Evolutionary conservation across 1,140 invertebrate genomes (phyloP).

Genomic region (Penaeus japonicus): DNA sequence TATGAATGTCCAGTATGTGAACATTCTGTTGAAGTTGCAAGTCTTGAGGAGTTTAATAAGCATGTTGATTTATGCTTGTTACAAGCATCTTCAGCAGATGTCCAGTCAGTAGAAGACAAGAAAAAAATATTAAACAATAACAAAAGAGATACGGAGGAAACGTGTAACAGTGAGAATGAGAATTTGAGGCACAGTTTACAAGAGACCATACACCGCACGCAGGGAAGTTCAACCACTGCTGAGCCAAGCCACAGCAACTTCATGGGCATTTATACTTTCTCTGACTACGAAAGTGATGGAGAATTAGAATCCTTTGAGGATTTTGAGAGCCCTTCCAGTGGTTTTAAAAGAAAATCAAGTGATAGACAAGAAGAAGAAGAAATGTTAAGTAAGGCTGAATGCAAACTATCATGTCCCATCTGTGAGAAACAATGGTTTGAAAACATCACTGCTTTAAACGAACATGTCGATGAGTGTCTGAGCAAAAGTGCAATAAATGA

Average conservation of each 20-base stretch:
- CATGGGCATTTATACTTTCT: no score
- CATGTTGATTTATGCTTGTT: conserved; percentile 43
- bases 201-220: no score
- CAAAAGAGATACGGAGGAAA: no score
- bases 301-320: not conserved
- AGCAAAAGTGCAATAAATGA: conserved; percentile 22
- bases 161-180: no score
- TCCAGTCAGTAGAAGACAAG: no score
- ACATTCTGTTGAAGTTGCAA: conserved; percentile 1
- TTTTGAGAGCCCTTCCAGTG: not conserved
- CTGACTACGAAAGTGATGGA: no score
- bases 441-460: conserved; percentile 9
- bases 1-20: conserved; percentile 51
- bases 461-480: conserved; percentile 44
- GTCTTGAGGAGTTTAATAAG: conserved; percentile 32
- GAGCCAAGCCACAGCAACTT: no score
- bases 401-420: conserved; percentile 16
- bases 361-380: not conserved
- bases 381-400: not conserved
- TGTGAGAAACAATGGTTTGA: conserved; percentile 18
- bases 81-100: not conserved
- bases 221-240: no score
- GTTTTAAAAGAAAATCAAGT: not conserved
- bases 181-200: no score
- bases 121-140: not conserved